Base-by-base conservation (phyloP, 2,113 vertebrate genomes). In the Calidris pygmaea region DNA sequence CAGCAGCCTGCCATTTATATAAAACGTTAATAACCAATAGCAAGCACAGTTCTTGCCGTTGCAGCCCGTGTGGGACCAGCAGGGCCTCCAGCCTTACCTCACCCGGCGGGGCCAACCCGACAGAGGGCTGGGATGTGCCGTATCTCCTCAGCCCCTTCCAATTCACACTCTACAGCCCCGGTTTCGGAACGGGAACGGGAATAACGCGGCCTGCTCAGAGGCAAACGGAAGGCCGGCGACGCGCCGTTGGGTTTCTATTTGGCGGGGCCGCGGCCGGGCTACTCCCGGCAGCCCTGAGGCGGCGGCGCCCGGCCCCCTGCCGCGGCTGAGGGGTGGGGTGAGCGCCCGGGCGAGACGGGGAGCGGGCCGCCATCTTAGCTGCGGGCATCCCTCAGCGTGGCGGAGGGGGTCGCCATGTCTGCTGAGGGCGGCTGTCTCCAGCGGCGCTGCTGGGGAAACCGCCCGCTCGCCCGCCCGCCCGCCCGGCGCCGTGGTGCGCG, bases 181-280 rank as follows among this genome's bases (percentile, higher is more conserved):
- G 14, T n/a, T 37, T 7, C 19, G 63, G 7, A 66, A 10, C 0
- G 13, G 27, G n/a, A 63, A 13, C 0, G 18, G n/a, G 48, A 67
- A 14, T 3, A 55, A 30, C 9, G 6, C 2, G 4, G 7, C 8
- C 18, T 3, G 26, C 9, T 15, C 29, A 10, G 14, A 41, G 7
- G 4, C 3, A 10, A 29, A 4, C 5, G 14, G 6, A 32, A 41
- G 4, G 32, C 23, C 1, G 3, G 9, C 7, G 9, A 32, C 1
- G 0, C 3, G 15, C 12, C 8, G 6, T 4, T 10, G 21, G 2
- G 6, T 8, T 29, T 48, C 5, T 4, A 3, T 14, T 19, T 10
- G 5, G 13, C 6, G 0, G 1, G 3, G 17, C 16, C 6, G 1
- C 3, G 2, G 12, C 16, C 6, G 1, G 3, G 3, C n/a, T 17